Base-by-base conservation (phyloP, 2,797 vertebrate genomes). In the Nasua narica region DNA sequence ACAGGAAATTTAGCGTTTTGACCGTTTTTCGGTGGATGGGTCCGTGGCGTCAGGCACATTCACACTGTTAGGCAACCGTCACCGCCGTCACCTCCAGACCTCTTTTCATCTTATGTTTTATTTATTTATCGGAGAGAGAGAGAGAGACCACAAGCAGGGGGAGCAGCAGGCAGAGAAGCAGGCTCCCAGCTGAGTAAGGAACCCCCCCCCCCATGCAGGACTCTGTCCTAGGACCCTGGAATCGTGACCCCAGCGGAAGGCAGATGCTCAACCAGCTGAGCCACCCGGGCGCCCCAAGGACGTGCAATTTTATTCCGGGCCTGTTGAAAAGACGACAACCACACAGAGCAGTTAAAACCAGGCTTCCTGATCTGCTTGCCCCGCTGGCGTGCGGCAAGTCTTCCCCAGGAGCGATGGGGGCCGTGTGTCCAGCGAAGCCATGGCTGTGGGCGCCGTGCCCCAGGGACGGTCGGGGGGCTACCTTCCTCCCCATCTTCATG, bases 181-280 rank as follows among this genome's bases (percentile, higher is more conserved):
- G 32, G 60, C 32, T 65, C 15, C 32, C 0, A 0, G 32, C 29
- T 65, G 29, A 62, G 60, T 13, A 62, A 13, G 29, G 29, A 62
- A 29, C 29, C 2, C n/a, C n/a, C n/a, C n/a, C n/a, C n/a, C n/a
- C 2, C 0, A 65, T 8, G 7, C 14, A 3, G 60, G 7, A 6
- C 32, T n/a, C 15, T 14, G 18, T 65, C 29, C 29, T 7, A 1
- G 60, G 32, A 65, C 60, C 7, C 14, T n/a, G 15, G 60, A 29
- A 65, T 14, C 29, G n/a, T n/a, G 60, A 65, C 6, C 60, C 16
- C 14, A 65, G 14, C 60, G 6, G 2, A 32, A 32, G 6, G 60
- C 60, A 16, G 29, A 32, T 1, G 14, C 29, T 60, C 56, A 27
- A 12, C 7, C 4, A 29, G 25, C 58, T 60, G 58, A 60, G 58